Conservation (phyloP, 2,113 vertebrate genomes). For the Mormyrus iriodes region DNA sequence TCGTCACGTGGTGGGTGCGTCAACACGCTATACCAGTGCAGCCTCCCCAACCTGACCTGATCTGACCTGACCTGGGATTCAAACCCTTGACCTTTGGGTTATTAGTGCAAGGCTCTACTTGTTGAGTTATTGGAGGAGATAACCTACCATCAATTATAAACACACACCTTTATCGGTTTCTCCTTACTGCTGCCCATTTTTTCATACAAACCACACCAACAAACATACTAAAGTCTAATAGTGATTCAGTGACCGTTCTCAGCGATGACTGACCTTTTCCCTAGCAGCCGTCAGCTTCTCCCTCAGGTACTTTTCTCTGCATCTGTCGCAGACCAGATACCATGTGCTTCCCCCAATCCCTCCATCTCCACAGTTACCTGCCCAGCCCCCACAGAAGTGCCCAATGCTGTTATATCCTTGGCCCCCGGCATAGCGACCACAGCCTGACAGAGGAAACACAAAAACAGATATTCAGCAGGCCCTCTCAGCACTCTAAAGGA, state of each 20-base stretch:
- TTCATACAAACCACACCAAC: background rate
- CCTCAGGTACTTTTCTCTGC: slow-evolving; percentile 92
- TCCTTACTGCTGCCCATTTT: background rate
- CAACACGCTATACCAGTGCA: too few relatives aligned
- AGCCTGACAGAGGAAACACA: slow-evolving; percentile 61
- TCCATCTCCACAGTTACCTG: slow-evolving; percentile 95
- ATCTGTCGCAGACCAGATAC: slow-evolving; percentile 96
- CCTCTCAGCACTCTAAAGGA: background rate
- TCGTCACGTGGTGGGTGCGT: too few relatives aligned
- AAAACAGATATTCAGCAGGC: background rate
- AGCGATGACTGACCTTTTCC: slow-evolving; percentile 73
- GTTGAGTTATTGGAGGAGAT: background rate
- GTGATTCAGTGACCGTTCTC: background rate
- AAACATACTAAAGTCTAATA: background rate
- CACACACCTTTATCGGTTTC: background rate
- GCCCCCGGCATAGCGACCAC: slow-evolving; percentile 92
- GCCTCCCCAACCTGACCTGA: too few relatives aligned
- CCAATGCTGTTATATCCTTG: slow-evolving; percentile 98
- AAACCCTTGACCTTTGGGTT: background rate
- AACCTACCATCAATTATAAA: background rate
- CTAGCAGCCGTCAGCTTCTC: slow-evolving; percentile 94
- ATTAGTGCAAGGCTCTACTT: background rate
- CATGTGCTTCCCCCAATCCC: slow-evolving; percentile 97
- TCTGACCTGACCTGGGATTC: background rate
- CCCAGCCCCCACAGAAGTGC: slow-evolving; percentile 97